A percentile compares a stretch with the other conserved stretches of the same genome.
Conservation (phyloP, 1,140 invertebrate genomes). For the Portunus trituberculatus region DNA sequence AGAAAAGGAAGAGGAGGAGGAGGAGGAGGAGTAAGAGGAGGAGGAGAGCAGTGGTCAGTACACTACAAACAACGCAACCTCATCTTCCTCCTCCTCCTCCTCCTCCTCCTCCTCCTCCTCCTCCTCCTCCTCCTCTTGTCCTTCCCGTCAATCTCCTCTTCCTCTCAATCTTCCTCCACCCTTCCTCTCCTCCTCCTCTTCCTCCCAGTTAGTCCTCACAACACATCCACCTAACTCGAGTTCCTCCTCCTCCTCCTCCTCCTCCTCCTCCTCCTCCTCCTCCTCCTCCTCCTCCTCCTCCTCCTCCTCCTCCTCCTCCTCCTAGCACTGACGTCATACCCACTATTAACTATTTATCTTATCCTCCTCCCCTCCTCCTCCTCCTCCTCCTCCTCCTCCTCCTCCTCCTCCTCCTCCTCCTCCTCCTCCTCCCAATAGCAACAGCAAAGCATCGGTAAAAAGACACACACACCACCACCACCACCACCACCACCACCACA, state of each 20-base stretch:
- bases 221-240: too few species aligned
- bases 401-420: slow-evolving; percentile 15
- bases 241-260: neutral
- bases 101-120: neutral
- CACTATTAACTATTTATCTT: neutral
- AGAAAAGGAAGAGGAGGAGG: too few species aligned
- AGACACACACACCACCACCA: neutral
- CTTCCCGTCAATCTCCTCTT: neutral
- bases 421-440: slow-evolving; percentile 10
- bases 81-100: neutral
- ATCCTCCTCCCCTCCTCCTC: slow-evolving; percentile 33
- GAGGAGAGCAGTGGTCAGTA: neutral
- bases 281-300: neutral
- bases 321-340: neutral
- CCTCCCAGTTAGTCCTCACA: neutral
- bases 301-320: slow-evolving; percentile 14
- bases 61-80: neutral
- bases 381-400: slow-evolving; percentile 3
- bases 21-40: too few species aligned
- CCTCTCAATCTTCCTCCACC: neutral
- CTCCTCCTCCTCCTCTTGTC: slow-evolving; percentile 21
- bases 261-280: neutral
- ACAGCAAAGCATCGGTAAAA: neutral
- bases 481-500: too few species aligned
- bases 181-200: slow-evolving; percentile 28